Conservation (phyloP, 2,888 invertebrate species). For the Gastracanthus pulcherrimus region DNA sequence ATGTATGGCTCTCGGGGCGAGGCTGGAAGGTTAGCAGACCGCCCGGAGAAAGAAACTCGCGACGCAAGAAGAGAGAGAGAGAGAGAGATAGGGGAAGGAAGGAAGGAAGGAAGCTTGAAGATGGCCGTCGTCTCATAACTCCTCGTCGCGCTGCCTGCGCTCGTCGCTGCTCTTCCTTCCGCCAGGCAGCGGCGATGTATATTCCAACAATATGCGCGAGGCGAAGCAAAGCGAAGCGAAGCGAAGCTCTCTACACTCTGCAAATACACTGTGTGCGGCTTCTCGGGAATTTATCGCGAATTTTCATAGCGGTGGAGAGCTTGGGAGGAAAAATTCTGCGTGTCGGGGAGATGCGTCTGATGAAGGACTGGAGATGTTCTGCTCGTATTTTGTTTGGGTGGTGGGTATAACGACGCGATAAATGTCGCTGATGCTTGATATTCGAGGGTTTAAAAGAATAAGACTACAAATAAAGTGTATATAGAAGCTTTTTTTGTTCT, state of each 20-base stretch:
- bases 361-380: too few relatives aligned
- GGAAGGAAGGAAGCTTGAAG: slow-evolving; percentile 62
- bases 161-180: slow-evolving; percentile 17
- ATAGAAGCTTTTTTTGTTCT: too few relatives aligned
- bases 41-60: slow-evolving; percentile 60
- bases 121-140: slow-evolving; percentile 69
- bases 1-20: slow-evolving; percentile 70
- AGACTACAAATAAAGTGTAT: too few relatives aligned
- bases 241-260: background rate
- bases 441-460: too few relatives aligned
- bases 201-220: background rate
- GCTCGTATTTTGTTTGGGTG: too few relatives aligned
- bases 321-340: background rate
- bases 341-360: too few relatives aligned
- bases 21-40: too few relatives aligned
- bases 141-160: slow-evolving; percentile 53
- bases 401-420: too few relatives aligned
- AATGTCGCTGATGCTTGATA: too few relatives aligned
- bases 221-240: background rate
- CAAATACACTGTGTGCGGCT: slow-evolving; percentile 5
- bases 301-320: background rate
- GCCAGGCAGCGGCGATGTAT: background rate
- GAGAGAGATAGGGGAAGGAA: slow-evolving; percentile 52
- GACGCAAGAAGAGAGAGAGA: too few relatives aligned
- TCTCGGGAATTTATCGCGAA: background rate